Evolutionary conservation across 2,888 invertebrate species (phyloP).

Genomic region (Bellardia bayeri): DNA sequence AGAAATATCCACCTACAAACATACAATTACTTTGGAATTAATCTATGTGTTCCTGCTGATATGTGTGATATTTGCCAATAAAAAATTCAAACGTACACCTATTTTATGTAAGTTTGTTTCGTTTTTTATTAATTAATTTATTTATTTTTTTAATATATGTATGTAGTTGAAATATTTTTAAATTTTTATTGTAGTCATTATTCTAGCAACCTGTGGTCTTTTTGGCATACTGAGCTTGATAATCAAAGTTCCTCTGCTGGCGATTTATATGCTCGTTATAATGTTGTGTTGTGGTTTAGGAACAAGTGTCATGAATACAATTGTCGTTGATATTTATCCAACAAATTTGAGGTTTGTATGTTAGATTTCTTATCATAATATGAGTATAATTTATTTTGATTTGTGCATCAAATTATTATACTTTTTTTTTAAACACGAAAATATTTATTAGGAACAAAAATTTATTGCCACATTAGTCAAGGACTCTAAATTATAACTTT

Average conservation of each 20-base stretch:
- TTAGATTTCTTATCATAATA: not conserved
- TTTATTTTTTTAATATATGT: too few species aligned
- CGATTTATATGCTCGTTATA: constrained; percentile 76
- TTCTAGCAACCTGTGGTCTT: constrained; percentile 75
- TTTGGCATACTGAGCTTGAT: constrained; percentile 75
- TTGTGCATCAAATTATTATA: not conserved
- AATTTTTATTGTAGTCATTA: constrained; percentile 67
- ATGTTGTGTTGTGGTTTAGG: constrained; percentile 76
- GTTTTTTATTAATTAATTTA: too few species aligned
- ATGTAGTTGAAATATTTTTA: not conserved
- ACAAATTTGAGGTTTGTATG: constrained; percentile 79
- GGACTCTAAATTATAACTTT: not conserved
- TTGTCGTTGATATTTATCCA: constrained; percentile 80
- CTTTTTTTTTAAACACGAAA: not conserved
- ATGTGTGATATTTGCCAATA: constrained; percentile 76
- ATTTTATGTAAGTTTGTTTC: constrained; percentile 78
- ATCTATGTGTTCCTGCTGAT: constrained; percentile 76
- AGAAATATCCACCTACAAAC: constrained; percentile 78
- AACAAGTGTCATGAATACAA: constrained; percentile 79
- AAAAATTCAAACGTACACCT: constrained; percentile 75
- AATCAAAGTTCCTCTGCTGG: constrained; percentile 75
- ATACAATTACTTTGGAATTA: constrained; percentile 78
- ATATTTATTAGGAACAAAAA: constrained; percentile 23
- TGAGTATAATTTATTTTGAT: not conserved
- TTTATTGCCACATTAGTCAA: not conserved